Percentiles rank a stretch among this genome's conserved stretches.
phyloP scores from a whole-genome alignment of 64 coral and sea anemone genomes.

The Pocillopora damicornis region DNA sequence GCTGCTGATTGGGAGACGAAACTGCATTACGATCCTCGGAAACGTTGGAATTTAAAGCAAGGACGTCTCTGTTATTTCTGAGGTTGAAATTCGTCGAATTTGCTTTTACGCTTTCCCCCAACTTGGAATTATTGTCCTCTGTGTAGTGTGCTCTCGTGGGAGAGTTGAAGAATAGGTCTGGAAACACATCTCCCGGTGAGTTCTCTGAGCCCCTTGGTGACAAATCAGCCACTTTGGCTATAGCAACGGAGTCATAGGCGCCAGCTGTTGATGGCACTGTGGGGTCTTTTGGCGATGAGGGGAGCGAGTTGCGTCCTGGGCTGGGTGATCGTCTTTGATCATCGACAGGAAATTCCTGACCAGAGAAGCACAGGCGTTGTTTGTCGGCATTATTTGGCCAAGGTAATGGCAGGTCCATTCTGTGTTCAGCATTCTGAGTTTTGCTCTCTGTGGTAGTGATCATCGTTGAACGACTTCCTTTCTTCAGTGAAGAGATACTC shows the following conservation, averaged over 20 bases:
- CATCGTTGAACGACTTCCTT: constrained; percentile 6
- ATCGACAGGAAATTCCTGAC: not conserved
- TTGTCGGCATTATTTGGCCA: constrained; percentile 12
- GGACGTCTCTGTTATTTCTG: not conserved
- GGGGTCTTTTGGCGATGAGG: constrained; percentile 11
- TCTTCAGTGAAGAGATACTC: constrained; percentile 5
- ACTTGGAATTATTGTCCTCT: not conserved
- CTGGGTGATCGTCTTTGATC: not conserved
- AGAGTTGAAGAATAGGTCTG: constrained; percentile 30
- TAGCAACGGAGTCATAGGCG: not conserved
- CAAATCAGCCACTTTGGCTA: not conserved
- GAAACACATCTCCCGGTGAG: not conserved
- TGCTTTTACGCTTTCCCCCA: not conserved
- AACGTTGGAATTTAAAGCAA: not conserved
- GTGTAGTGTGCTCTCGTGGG: not conserved
- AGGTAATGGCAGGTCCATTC: not conserved
- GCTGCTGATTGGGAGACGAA: constrained; percentile 18
- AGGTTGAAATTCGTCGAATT: not conserved
- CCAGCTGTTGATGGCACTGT: not conserved
- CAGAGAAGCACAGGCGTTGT: not conserved
- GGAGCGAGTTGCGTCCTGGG: not conserved
- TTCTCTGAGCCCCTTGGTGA: not conserved
- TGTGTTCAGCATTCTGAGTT: not conserved
- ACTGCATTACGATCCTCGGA: not conserved
- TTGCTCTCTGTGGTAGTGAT: not conserved